phyloP scores from a whole-genome alignment of 2,888 invertebrate species.

The Brenthis daphne region DNA sequence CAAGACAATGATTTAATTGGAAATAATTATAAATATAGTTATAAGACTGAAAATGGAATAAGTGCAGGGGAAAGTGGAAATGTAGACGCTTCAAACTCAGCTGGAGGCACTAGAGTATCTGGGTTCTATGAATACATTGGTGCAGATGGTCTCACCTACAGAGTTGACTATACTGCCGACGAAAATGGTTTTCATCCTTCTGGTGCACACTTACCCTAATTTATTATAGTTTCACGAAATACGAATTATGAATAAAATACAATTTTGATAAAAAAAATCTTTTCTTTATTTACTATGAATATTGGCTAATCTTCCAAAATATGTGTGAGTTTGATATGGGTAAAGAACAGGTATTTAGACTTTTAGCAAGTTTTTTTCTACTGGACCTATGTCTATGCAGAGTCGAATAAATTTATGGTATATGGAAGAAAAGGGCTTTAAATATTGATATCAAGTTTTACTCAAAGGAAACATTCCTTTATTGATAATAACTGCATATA shows the following conservation, averaged over 20 bases:
- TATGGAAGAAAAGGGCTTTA: too few species aligned
- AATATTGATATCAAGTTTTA: too few species aligned
- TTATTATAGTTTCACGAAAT: slow-evolving; percentile 8
- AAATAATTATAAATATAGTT: slow-evolving; percentile 83
- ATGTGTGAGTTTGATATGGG: not conserved
- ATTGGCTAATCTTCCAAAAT: not conserved
- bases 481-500: too few species aligned
- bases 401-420: too few species aligned
- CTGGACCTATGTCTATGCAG: too few species aligned
- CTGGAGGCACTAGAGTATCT: slow-evolving; percentile 82
- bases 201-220: slow-evolving; percentile 76
- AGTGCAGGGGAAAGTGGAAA: slow-evolving; percentile 84
- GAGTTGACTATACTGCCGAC: slow-evolving; percentile 83
- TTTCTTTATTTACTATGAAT: slow-evolving; percentile 4
- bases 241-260: slow-evolving; percentile 16
- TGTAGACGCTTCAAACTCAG: slow-evolving; percentile 75
- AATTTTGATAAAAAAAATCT: slow-evolving; percentile 5
- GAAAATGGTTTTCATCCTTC: slow-evolving; percentile 82
- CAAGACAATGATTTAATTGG: slow-evolving; percentile 74
- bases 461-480: too few species aligned
- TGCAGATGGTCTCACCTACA: slow-evolving; percentile 82
- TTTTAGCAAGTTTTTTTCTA: too few species aligned
- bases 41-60: slow-evolving; percentile 85
- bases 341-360: too few species aligned
- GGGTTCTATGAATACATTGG: slow-evolving; percentile 87